Percentiles rank a stretch among this genome's conserved stretches.
Conservation (phyloP, 2,888 invertebrate species). For the Dynastes grantii region DNA sequence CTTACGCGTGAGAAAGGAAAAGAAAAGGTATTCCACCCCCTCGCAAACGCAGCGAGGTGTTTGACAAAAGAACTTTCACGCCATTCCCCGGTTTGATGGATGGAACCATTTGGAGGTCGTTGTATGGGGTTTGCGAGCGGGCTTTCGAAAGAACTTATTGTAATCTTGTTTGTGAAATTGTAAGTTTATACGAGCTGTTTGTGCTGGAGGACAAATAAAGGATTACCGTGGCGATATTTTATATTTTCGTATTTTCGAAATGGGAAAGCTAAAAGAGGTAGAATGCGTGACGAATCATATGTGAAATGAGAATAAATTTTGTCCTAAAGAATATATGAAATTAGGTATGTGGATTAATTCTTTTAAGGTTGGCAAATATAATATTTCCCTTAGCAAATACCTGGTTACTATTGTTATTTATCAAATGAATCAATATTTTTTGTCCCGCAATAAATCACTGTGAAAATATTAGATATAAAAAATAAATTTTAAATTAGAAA, state of each 20-base stretch:
- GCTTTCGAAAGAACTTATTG: slow-evolving; percentile 18
- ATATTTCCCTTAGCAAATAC: too few species aligned
- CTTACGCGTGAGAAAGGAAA: slow-evolving; percentile 16
- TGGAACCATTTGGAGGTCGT: neutral
- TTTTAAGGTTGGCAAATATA: too few species aligned
- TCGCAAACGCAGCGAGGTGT: slow-evolving; percentile 2
- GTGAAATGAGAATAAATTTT: too few species aligned
- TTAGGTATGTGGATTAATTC: too few species aligned
- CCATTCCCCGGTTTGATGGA: slow-evolving; percentile 1
- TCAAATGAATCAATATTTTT: neutral
- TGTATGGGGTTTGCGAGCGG: neutral
- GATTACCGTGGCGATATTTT: slow-evolving; percentile 25
- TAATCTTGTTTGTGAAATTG: slow-evolving; percentile 44
- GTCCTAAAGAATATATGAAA: neutral
- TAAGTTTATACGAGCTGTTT: slow-evolving; percentile 31
- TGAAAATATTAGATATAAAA: slow-evolving; percentile 5
- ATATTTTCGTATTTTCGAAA: slow-evolving; percentile 3
- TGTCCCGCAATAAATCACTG: too few species aligned
- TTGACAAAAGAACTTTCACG: slow-evolving; percentile 18
- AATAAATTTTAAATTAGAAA: slow-evolving; percentile 6
- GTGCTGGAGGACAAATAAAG: slow-evolving; percentile 18
- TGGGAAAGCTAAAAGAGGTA: neutral
- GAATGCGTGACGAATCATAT: neutral
- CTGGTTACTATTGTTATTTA: too few species aligned
- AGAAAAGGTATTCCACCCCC: slow-evolving; percentile 15